Percentiles rank a stretch among this genome's conserved stretches.
These are phyloP conservation scores for Papio anubis DNA, from an alignment of 2,113 vertebrate genomes.

Conservation along the genomic window DNA sequence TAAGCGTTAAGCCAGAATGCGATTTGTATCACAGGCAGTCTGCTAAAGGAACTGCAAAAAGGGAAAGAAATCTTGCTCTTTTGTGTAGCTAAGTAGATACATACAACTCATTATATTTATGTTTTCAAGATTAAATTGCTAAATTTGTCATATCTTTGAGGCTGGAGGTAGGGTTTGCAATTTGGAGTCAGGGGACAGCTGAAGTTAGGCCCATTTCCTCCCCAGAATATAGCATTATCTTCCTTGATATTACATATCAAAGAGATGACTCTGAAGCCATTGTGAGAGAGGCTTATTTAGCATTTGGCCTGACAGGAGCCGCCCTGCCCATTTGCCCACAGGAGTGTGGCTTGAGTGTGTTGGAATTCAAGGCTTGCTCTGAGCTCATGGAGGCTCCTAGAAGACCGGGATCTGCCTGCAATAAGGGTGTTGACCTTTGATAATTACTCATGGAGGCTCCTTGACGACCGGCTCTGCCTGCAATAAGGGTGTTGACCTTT, in stretches of 20 bases:
- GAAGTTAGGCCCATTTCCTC: not conserved
- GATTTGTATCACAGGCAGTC: not conserved
- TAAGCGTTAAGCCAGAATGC: not conserved
- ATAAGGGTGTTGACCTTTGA: not conserved
- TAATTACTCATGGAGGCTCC: not conserved
- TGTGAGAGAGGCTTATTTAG: not conserved
- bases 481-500: not conserved
- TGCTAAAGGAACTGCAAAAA: not conserved
- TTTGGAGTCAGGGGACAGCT: not conserved
- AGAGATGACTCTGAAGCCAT: not conserved
- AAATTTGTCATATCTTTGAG: not conserved
- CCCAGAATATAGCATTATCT: not conserved
- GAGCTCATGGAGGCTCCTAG: not conserved
- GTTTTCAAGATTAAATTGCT: conserved; percentile 10
- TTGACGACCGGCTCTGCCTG: not conserved
- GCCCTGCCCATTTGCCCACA: not conserved
- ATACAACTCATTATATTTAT: not conserved
- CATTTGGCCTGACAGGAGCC: not conserved
- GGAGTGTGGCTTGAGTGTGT: not conserved
- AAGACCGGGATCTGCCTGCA: not conserved
- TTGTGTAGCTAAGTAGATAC: not conserved
- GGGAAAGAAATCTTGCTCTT: not conserved
- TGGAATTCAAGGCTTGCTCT: not conserved
- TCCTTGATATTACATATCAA: not conserved
- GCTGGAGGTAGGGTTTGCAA: not conserved